These are phyloP conservation scores for Drosophila subquinaria DNA, from an alignment of 2,888 invertebrate species.

Conservation along the genomic window DNA sequence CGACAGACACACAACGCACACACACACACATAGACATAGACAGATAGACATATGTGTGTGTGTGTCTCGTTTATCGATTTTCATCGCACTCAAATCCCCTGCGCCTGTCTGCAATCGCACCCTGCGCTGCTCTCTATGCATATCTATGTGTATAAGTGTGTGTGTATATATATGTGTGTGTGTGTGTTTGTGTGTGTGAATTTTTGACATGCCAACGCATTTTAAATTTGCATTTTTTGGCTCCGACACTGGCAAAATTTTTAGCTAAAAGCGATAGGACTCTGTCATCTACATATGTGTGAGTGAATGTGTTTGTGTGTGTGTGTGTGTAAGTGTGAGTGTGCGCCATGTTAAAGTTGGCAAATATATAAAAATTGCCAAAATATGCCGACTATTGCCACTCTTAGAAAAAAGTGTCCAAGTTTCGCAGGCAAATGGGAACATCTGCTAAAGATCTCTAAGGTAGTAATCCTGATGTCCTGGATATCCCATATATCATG, in stretches of 20 bases:
- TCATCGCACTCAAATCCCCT: slow-evolving; percentile 46
- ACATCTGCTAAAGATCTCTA: not conserved
- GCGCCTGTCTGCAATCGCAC: slow-evolving; percentile 56
- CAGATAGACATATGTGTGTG: slow-evolving; percentile 19
- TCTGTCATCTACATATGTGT: slow-evolving; percentile 6
- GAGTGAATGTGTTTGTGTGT: not conserved
- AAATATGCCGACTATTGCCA: slow-evolving; percentile 10
- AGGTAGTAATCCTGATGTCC: not conserved
- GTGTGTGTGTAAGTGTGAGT: not conserved
- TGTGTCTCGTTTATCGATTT: slow-evolving; percentile 71
- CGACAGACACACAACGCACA: slow-evolving; percentile 37
- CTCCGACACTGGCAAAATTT: slow-evolving; percentile 67
- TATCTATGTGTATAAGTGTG: slow-evolving; percentile 26
- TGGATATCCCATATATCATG: slow-evolving; percentile 2
- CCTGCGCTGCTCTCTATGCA: slow-evolving; percentile 33
- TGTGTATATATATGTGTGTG: too few species aligned
- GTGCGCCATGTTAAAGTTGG: slow-evolving; percentile 50
- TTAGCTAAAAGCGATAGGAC: slow-evolving; percentile 67
- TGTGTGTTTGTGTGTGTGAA: slow-evolving; percentile 37
- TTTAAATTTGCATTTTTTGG: slow-evolving; percentile 81
- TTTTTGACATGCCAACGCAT: slow-evolving; percentile 80
- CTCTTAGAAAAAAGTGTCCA: not conserved
- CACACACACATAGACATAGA: slow-evolving; percentile 23
- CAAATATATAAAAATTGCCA: slow-evolving; percentile 6
- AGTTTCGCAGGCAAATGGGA: not conserved